phyloP scores from a whole-genome alignment of 2,113 vertebrate genomes.

The Stigmatopora nigra region DNA sequence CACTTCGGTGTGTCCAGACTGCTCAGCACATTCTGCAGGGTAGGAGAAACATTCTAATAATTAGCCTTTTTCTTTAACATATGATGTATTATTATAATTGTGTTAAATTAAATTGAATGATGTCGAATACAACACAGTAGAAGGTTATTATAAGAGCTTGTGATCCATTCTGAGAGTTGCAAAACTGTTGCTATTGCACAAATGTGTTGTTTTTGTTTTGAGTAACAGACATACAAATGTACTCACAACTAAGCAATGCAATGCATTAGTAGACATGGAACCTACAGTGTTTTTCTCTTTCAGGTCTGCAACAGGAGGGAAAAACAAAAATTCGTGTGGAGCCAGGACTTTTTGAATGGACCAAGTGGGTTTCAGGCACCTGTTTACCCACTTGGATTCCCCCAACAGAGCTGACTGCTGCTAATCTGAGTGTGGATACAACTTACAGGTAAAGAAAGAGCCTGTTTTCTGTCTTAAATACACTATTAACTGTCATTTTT shows the following conservation, averaged over 20 bases:
- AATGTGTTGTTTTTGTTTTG: neutral
- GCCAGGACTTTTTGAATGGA: constrained; percentile 96
- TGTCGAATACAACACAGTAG: too few species aligned
- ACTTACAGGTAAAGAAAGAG: constrained; percentile 80
- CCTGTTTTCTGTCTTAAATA: neutral
- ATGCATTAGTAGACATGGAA: too few species aligned
- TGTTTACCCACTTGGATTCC: constrained; percentile 86
- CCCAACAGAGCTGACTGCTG: constrained; percentile 79
- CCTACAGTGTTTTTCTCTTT: constrained; percentile 3
- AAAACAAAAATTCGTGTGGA: constrained; percentile 88
- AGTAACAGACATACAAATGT: too few species aligned
- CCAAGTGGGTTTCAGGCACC: constrained; percentile 92
- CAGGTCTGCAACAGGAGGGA: constrained; percentile 91
- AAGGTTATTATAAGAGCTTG: too few species aligned
- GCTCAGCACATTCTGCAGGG: constrained; percentile 92
- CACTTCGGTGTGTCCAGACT: constrained; percentile 93
- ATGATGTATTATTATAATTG: neutral
- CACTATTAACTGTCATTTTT: neutral
- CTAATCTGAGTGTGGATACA: constrained; percentile 90
- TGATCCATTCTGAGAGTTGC: too few species aligned
- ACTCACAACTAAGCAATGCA: too few species aligned
- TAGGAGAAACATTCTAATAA: constrained; percentile 45
- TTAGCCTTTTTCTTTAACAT: neutral
- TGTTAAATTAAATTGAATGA: too few species aligned
- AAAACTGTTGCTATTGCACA: neutral